Evolutionary conservation across 2,888 invertebrate species (phyloP).

Genomic region (Acleris literana): DNA sequence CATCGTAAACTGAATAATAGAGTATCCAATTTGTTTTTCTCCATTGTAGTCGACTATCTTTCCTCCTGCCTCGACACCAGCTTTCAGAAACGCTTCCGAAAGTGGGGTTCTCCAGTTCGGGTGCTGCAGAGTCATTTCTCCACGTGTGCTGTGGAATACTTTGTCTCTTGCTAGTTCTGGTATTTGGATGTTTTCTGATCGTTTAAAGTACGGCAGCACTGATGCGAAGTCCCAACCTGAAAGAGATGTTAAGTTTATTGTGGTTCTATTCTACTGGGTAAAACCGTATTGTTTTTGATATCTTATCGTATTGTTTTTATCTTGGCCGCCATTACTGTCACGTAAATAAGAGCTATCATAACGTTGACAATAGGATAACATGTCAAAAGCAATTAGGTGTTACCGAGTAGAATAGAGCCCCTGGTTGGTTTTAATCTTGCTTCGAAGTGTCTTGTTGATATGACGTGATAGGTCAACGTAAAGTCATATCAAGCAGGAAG

Average conservation of each 20-base stretch:
- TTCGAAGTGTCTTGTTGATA: no score
- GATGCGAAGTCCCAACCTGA: conserved; percentile 87
- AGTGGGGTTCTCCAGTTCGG: conserved; percentile 83
- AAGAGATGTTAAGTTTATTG: conserved; percentile 18
- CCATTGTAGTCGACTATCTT: conserved; percentile 86
- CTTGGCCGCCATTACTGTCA: no score
- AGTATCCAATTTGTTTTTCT: conserved; percentile 86
- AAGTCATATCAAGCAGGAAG: no score
- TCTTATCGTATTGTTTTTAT: no score
- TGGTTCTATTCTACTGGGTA: neutral
- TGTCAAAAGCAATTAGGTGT: no score
- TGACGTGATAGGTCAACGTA: no score
- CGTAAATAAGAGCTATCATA: no score
- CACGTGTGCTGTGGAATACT: conserved; percentile 83
- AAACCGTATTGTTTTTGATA: no score
- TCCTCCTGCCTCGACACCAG: conserved; percentile 86
- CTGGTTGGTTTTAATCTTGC: no score
- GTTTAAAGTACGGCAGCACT: conserved; percentile 87
- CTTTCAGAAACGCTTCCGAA: conserved; percentile 84
- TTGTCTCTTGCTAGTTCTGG: conserved; percentile 76
- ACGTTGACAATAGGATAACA: no score
- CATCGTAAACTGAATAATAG: conserved; percentile 86
- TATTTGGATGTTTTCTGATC: conserved; percentile 85
- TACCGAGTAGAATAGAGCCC: no score
- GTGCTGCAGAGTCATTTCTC: conserved; percentile 85